Base-by-base conservation (phyloP, 2,888 invertebrate species). In the Deilephila elpenor region DNA sequence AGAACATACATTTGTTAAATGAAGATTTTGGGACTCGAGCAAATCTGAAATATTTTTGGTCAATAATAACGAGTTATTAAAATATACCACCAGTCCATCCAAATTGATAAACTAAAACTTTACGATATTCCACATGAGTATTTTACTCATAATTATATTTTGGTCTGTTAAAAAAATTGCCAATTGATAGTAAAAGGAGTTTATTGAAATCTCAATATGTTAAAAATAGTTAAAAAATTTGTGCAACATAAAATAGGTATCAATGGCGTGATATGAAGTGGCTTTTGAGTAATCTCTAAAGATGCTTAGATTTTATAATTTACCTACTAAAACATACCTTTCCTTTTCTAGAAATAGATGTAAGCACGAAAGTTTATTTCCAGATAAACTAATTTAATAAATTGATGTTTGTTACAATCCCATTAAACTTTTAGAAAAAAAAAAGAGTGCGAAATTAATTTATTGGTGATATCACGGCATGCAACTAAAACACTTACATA, bases 1-100 rank as follows among this genome's bases (percentile, higher is more conserved):
- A 59, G 97, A 97, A 83, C 98, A 97, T 71, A 98, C 94, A 85
- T 98, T 96, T 73, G 92, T 89, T 74, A 97, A 87, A 37, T 91
- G 90, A 81, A 96, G 90, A 56, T 92, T 90, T 79, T 95, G 89
- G 2, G 93, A 91, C 11, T 91, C 87, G 64, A 96, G 88, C 75
- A 95, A 85, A 80, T 88, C 96, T 96, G 89, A 74, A 94, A 92
- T 81, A 59, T 67, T 51, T 44, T 67, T 51, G 51, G 51, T 67
- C 67, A 67, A 51, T 25, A 67, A 51, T 51, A 14, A 25, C 5
- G 4, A 67, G 5, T 6, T 51, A 17, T 56, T 56, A n/a, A n/a
- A n/a, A n/a, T 56, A 19, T 5, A n/a, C n/a, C 25, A 25, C 25
- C 25, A 17, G 17, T 53, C 5, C 6, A 3, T 53, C 8, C 19